A percentile compares a stretch with the other conserved stretches of the same genome.
These are phyloP conservation scores for Eulemur rubriventer DNA, from an alignment of 2,797 vertebrate species.

Conservation along the genomic window DNA sequence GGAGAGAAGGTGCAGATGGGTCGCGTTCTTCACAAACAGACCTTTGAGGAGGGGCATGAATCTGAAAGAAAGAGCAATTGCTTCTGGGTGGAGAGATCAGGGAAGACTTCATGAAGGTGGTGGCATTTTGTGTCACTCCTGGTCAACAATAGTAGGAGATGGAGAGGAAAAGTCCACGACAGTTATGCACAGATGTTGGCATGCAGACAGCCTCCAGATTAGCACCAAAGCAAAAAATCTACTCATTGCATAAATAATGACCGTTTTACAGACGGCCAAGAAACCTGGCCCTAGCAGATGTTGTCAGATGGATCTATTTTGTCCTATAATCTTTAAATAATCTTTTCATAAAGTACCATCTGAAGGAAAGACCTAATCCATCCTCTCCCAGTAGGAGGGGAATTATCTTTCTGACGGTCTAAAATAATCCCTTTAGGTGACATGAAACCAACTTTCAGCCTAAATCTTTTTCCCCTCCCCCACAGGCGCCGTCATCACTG, in stretches of 20 bases:
- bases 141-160: not conserved
- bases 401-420: constrained; percentile 79
- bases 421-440: constrained; percentile 72
- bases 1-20: not conserved
- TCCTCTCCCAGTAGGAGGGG: constrained; percentile 61
- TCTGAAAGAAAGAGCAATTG: not conserved
- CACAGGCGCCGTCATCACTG: constrained; percentile 60
- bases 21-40: not conserved
- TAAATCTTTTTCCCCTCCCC: constrained; percentile 60
- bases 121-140: not conserved
- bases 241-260: constrained; percentile 39
- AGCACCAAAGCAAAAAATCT: not conserved
- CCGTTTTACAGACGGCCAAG: constrained; percentile 41
- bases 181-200: not conserved
- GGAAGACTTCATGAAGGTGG: not conserved
- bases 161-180: not conserved
- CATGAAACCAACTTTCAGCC: constrained; percentile 70
- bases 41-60: not conserved
- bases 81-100: not conserved
- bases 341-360: constrained; percentile 73
- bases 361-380: constrained; percentile 74
- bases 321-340: constrained; percentile 79
- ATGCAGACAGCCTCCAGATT: not conserved
- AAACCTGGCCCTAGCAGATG: constrained; percentile 28
- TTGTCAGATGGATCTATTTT: constrained; percentile 57